These are phyloP conservation scores for Amblyraja radiata DNA, from an alignment of 2,797 vertebrate genomes.

Conservation along the genomic window DNA sequence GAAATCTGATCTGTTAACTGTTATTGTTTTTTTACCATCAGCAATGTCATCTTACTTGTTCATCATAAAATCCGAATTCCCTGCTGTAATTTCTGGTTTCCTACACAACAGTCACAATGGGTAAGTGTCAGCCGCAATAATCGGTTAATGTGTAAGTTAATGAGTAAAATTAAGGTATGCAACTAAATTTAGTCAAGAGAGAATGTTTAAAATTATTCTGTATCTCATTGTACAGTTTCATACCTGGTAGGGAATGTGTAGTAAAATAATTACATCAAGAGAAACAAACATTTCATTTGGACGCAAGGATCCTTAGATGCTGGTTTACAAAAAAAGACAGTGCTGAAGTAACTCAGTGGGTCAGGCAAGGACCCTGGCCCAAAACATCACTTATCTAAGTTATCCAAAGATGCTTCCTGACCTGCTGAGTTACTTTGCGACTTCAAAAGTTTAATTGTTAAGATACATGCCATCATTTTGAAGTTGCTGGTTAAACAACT, in stretches of 20 bases:
- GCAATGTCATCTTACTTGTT: slow-evolving; percentile 93
- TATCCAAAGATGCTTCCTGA: no score
- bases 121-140: slow-evolving; percentile 59
- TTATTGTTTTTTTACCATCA: slow-evolving; percentile 54
- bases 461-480: neutral
- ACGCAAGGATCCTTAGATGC: no score
- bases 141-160: neutral
- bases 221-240: neutral
- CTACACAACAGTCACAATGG: slow-evolving; percentile 57
- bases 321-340: no score
- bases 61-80: slow-evolving; percentile 89
- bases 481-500: neutral
- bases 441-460: neutral
- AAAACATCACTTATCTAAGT: no score
- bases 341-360: no score
- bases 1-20: neutral
- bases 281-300: neutral
- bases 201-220: neutral
- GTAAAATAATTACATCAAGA: neutral
- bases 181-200: neutral
- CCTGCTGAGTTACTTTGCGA: no score
- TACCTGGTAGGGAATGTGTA: neutral
- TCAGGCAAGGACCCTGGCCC: no score
- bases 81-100: slow-evolving; percentile 71
- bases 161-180: neutral